Conservation (phyloP, 64 coral and sea anemone species). For the Hydrozoanthus tunicans region DNA sequence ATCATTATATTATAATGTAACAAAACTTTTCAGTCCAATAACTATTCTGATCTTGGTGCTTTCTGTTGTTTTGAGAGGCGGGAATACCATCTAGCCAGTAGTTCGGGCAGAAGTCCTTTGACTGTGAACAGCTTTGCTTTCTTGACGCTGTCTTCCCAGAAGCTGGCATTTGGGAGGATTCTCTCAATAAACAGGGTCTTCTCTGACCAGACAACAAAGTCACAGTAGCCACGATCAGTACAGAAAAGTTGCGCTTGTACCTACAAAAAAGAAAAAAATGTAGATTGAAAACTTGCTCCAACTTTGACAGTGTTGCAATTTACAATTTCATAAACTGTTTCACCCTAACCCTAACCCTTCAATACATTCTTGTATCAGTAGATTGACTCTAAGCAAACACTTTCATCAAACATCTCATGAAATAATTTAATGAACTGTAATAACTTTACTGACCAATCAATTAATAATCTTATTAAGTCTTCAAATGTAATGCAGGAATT, state of each 20-base stretch:
- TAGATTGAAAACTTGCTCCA: neutral
- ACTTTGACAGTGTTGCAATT: conserved; percentile 8
- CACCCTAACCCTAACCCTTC: neutral
- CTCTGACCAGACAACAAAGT: conserved; percentile 30
- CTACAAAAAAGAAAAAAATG: neutral
- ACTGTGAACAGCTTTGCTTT: conserved; percentile 41
- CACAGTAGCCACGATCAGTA: conserved; percentile 8
- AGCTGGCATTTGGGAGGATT: neutral
- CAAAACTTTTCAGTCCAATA: conserved; percentile 32
- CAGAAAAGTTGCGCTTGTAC: conserved; percentile 10
- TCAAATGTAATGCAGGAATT: conserved; percentile 23
- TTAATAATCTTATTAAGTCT: neutral
- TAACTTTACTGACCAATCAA: neutral
- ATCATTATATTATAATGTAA: conserved; percentile 10
- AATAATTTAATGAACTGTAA: conserved; percentile 43
- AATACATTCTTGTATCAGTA: conserved; percentile 16
- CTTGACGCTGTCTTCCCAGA: neutral
- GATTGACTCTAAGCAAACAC: neutral
- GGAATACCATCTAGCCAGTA: conserved; percentile 38
- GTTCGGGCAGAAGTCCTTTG: conserved; percentile 40
- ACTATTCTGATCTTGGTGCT: conserved; percentile 29
- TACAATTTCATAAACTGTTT: neutral
- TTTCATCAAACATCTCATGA: conserved; percentile 3
- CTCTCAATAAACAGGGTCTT: neutral
- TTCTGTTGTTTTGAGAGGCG: conserved; percentile 38